Base-by-base conservation (phyloP, 2,797 vertebrate species). In the Paratrypauchen microcephalus region DNA sequence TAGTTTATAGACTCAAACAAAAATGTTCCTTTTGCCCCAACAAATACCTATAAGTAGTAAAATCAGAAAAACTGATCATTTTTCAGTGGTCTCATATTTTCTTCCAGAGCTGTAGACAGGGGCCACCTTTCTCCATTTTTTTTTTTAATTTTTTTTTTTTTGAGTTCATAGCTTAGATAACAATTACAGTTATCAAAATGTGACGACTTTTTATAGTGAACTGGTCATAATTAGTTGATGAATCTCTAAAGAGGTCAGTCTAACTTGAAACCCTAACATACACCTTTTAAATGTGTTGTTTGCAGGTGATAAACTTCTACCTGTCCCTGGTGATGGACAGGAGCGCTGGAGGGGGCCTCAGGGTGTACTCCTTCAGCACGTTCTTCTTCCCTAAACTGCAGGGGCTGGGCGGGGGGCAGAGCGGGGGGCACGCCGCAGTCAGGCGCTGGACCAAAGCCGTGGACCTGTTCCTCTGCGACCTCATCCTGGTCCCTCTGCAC, bases 251-350 rank as follows among this genome's bases (percentile, higher is more conserved):
- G 30, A 32, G 30, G n/a, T 50, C 24, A 28, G 8, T 48, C 50
- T n/a, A 7, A 28, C 23, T 12, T 19, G 6, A 11, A 6, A 30
- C 52, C 24, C 47, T 30, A 12, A 65, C 28, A 24, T 24, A 32
- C 28, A 8, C 13, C 5, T 41, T 41, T 72, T 50, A 6, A 11
- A 28, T 63, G 19, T 16, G 72, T 74, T 48, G 55, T 64, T 15
- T 24, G 45, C 7, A 97, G 97, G 90, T 99, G 65, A 95, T 99
- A 64, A 98, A 99, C 90, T 98, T 99, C 94, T 99, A 99, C 92
- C 92, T 98, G 81, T 92, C 90, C 81, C 93, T 99, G 76, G 79
- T 99, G 66, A 81, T 96, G 89, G 94, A 96, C 80, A 93, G 95
- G 68, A 90, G 79, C 64, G 93, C 92, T 48, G 82, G 57, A 6